These are phyloP conservation scores for Melanophora roralis DNA, from an alignment of 2,888 invertebrate genomes.

Conservation along the genomic window DNA sequence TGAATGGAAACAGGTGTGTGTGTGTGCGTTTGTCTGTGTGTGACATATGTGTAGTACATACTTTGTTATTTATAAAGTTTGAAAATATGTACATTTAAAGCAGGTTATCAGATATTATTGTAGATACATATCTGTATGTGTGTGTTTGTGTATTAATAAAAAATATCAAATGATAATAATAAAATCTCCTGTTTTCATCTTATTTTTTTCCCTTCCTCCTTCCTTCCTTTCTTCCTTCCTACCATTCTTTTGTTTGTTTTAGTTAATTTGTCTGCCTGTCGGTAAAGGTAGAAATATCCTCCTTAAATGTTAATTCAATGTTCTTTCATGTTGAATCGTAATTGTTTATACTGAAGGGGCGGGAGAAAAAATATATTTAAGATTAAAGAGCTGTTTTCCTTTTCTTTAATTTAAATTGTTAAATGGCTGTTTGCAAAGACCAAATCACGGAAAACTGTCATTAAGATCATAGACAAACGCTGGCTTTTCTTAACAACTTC, in stretches of 20 bases:
- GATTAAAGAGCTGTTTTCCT: neutral
- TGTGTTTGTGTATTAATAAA: neutral
- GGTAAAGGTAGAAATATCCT: neutral
- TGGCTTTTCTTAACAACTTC: neutral
- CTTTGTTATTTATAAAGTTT: neutral
- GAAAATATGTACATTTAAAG: neutral
- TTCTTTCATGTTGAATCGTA: neutral
- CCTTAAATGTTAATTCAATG: constrained; percentile 29
- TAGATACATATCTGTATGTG: neutral
- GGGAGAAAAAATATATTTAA: neutral
- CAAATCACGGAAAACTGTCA: neutral
- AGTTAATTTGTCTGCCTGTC: neutral
- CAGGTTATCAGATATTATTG: neutral
- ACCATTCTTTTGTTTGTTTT: neutral
- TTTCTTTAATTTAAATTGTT: neutral
- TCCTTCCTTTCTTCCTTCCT: neutral
- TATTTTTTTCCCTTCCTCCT: neutral
- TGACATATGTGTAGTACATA: neutral
- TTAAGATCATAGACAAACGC: neutral
- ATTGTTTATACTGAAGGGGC: neutral
- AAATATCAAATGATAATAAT: constrained; percentile 23
- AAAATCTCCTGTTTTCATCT: neutral
- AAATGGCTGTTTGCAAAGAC: neutral
- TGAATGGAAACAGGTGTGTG: neutral
- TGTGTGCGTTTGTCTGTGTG: neutral